Conservation (phyloP, 1,140 invertebrate species). For the Meloidogyne chitwoodi region DNA sequence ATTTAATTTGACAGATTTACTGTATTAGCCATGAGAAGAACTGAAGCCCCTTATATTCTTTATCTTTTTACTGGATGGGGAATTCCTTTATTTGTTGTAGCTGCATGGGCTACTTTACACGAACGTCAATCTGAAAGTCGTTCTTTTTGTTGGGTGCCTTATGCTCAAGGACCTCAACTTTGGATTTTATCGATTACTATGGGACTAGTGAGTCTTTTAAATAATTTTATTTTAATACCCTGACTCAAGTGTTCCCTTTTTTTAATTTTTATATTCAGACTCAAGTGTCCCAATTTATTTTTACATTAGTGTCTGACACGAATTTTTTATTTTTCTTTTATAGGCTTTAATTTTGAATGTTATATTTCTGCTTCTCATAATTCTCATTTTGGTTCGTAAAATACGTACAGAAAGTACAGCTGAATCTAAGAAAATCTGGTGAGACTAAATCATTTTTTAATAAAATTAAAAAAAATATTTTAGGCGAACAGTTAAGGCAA, state of each 20-base stretch:
- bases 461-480: conserved; percentile 1
- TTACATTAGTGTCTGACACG: not conserved
- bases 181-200: conserved; percentile 60
- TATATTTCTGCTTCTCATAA: conserved; percentile 51
- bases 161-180: conserved; percentile 56
- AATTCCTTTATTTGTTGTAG: conserved; percentile 54
- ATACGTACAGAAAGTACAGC: conserved; percentile 52
- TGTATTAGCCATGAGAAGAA: conserved; percentile 55
- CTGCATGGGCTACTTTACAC: conserved; percentile 52
- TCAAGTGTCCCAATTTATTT: not conserved
- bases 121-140: conserved; percentile 39
- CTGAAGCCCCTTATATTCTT: conserved; percentile 49
- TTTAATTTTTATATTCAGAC: not conserved
- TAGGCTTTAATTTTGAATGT: conserved; percentile 42
- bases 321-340: not conserved
- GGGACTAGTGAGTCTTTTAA: conserved; percentile 44
- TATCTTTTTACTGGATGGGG: conserved; percentile 57
- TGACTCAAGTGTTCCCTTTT: not conserved
- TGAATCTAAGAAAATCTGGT: conserved; percentile 59
- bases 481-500: conserved; percentile 64
- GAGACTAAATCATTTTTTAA: conserved; percentile 6
- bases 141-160: conserved; percentile 58
- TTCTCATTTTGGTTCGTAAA: conserved; percentile 57
- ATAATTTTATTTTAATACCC: not conserved
- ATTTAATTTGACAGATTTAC: conserved; percentile 54